A percentile compares a stretch with the other conserved stretches of the same genome.
phyloP scores from a whole-genome alignment of 1,140 invertebrate species.

The Cotesia vestalis region DNA sequence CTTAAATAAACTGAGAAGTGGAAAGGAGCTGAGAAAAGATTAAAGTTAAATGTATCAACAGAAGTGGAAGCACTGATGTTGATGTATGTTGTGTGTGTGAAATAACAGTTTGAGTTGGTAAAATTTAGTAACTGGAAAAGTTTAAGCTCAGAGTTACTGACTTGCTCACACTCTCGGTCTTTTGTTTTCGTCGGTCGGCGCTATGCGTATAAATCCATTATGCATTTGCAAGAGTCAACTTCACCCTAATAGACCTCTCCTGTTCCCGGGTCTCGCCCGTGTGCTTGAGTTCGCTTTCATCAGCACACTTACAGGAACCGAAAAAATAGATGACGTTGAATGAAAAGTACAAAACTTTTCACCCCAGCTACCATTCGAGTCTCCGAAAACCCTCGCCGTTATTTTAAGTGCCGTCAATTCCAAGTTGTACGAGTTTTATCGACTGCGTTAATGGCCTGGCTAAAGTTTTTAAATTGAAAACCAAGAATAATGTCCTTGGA shows the following conservation, averaged over 20 bases:
- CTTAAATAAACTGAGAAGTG: too few relatives aligned
- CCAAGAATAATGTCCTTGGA: not conserved
- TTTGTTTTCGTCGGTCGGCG: constrained; percentile 24
- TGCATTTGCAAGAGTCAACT: constrained; percentile 31
- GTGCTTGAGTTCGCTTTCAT: constrained; percentile 2
- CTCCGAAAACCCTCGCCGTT: not conserved
- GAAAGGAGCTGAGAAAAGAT: too few relatives aligned
- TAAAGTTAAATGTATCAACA: too few relatives aligned
- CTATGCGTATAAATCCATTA: constrained; percentile 35
- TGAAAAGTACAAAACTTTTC: not conserved
- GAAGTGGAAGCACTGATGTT: too few relatives aligned
- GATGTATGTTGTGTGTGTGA: too few relatives aligned
- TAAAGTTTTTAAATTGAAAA: constrained; percentile 25
- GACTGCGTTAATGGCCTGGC: constrained; percentile 17
- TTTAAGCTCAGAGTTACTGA: not conserved
- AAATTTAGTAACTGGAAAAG: constrained; percentile 30
- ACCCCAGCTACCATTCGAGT: too few relatives aligned
- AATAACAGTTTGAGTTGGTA: not conserved
- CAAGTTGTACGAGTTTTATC: constrained; percentile 26
- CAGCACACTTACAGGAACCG: too few relatives aligned
- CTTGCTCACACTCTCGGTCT: not conserved
- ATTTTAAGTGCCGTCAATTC: constrained; percentile 19
- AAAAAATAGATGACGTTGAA: too few relatives aligned
- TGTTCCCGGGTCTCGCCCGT: not conserved
- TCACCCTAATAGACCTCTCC: constrained; percentile 28